A percentile compares a stretch with the other conserved stretches of the same genome.
These are phyloP conservation scores for Scelioninae gen. 2 DNA, from an alignment of 2,888 invertebrate genomes.

Conservation along the genomic window DNA sequence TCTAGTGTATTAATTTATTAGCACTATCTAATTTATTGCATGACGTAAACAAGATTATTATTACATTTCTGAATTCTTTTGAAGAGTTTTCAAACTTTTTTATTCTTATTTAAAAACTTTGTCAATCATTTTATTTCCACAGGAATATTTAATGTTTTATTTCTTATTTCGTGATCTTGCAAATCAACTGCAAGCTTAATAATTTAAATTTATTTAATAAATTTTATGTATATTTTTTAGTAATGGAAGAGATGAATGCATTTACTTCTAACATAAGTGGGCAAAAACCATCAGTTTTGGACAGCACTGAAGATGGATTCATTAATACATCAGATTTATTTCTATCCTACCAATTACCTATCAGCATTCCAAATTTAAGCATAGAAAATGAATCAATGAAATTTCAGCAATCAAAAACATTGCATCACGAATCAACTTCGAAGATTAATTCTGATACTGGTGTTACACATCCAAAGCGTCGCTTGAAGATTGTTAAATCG, in stretches of 20 bases:
- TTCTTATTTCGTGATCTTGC: too few species aligned
- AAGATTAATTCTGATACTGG: neutral
- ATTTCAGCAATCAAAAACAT: conserved; percentile 2
- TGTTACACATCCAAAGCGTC: neutral
- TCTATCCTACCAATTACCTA: conserved; percentile 9
- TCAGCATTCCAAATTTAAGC: neutral
- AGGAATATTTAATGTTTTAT: too few species aligned
- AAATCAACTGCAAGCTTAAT: neutral
- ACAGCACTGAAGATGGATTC: conserved; percentile 19
- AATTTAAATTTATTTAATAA: neutral
- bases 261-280: neutral
- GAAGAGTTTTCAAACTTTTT: too few species aligned
- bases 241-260: conserved; percentile 37
- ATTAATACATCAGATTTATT: conserved; percentile 14
- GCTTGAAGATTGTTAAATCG: conserved; percentile 6
- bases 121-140: neutral
- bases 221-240: conserved; percentile 23
- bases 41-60: too few species aligned
- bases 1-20: conserved; percentile 5
- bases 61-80: too few species aligned
- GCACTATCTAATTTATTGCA: too few species aligned
- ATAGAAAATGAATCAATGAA: conserved; percentile 13
- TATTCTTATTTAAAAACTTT: neutral
- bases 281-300: conserved; percentile 3
- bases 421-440: conserved; percentile 2